phyloP scores from a whole-genome alignment of 2,113 vertebrate species.

The Bolborhynchus lineola region DNA sequence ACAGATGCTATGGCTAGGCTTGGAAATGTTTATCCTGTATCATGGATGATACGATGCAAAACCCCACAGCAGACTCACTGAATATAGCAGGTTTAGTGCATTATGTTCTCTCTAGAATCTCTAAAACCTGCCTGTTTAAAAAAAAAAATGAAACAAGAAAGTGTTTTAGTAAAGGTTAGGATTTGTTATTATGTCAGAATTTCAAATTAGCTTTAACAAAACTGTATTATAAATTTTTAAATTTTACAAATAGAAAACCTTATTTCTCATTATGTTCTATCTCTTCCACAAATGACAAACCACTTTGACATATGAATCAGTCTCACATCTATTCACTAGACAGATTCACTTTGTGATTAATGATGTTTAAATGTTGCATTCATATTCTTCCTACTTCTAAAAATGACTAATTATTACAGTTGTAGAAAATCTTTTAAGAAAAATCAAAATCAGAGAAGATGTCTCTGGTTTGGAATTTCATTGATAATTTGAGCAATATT shows the following conservation, averaged over 20 bases:
- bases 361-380: neutral
- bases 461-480: neutral
- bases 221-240: neutral
- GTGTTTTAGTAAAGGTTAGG: neutral
- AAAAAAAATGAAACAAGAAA: neutral
- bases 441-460: neutral
- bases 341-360: neutral
- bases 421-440: neutral
- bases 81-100: neutral
- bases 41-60: neutral
- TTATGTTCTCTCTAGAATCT: neutral
- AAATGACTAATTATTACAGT: neutral
- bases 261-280: neutral
- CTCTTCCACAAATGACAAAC: neutral
- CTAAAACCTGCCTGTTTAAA: neutral
- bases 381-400: neutral
- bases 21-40: neutral
- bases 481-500: neutral
- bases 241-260: neutral
- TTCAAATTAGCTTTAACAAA: neutral
- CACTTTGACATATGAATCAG: slow-evolving; percentile 10
- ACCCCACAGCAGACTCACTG: neutral
- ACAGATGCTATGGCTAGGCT: neutral
- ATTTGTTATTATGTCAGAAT: neutral
- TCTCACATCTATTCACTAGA: neutral